Percentiles rank a stretch among this genome's conserved stretches.
Conservation (phyloP, 1,140 invertebrate species). For the Apis mellifera region Amel_HAv3.1 CM009939.2:1309001-1309500, state of each 20-base stretch:
- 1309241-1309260: conserved; percentile 65
- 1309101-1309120: too few relatives aligned
- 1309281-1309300: conserved; percentile 77
- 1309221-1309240: conserved; percentile 65
- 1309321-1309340: conserved; percentile 82
- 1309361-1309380: conserved; percentile 83
- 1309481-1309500: conserved; percentile 47
- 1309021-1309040: too few relatives aligned
- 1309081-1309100: too few relatives aligned
- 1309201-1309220: conserved; percentile 61
- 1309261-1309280: conserved; percentile 74
- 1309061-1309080: too few relatives aligned
- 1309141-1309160: too few relatives aligned
- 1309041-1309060: too few relatives aligned
- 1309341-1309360: conserved; percentile 85
- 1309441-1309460: conserved; percentile 73
- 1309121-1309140: too few relatives aligned
- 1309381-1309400: conserved; percentile 85
- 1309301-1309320: conserved; percentile 83
- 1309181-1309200: conserved; percentile 67
- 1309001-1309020: too few relatives aligned
- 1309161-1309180: background rate
- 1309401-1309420: conserved; percentile 84
- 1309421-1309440: conserved; percentile 82
- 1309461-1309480: conserved; percentile 51